Percentiles rank a stretch among this genome's conserved stretches.
Conservation (phyloP, 2,888 invertebrate species). For the Campoletis raptor region DNA sequence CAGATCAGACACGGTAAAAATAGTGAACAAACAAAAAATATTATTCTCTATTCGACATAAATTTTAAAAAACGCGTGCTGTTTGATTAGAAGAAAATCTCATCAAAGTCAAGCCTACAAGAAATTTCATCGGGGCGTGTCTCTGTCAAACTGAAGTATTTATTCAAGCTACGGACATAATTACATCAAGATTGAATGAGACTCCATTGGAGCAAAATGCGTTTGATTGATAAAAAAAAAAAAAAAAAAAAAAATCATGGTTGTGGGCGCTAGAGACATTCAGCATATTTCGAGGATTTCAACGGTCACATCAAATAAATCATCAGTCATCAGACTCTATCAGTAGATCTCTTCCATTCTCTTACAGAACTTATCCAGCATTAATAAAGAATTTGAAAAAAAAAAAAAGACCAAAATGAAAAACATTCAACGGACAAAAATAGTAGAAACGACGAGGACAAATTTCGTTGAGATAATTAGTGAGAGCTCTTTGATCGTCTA, state of each 20-base stretch:
- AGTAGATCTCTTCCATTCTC: background rate
- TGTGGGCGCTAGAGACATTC: background rate
- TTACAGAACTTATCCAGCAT: background rate
- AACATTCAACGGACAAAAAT: background rate
- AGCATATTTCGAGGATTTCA: slow-evolving; percentile 24
- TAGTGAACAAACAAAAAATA: background rate
- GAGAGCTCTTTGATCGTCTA: background rate
- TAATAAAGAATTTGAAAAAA: background rate
- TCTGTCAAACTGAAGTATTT: background rate
- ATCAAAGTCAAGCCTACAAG: background rate
- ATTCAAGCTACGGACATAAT: slow-evolving; percentile 1
- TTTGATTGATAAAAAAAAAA: background rate
- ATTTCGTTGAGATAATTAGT: background rate
- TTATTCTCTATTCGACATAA: background rate
- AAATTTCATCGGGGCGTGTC: slow-evolving; percentile 1
- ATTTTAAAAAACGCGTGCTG: background rate
- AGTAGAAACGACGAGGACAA: background rate
- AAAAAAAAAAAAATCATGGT: background rate
- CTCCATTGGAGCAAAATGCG: background rate
- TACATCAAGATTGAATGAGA: background rate
- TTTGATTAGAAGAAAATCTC: background rate
- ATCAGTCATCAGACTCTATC: slow-evolving; percentile 11
- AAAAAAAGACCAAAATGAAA: background rate
- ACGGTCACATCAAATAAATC: slow-evolving; percentile 53
- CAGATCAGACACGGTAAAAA: background rate